phyloP scores from a whole-genome alignment of 2,888 invertebrate genomes.

The Mesorhabditis spiculigera region DNA sequence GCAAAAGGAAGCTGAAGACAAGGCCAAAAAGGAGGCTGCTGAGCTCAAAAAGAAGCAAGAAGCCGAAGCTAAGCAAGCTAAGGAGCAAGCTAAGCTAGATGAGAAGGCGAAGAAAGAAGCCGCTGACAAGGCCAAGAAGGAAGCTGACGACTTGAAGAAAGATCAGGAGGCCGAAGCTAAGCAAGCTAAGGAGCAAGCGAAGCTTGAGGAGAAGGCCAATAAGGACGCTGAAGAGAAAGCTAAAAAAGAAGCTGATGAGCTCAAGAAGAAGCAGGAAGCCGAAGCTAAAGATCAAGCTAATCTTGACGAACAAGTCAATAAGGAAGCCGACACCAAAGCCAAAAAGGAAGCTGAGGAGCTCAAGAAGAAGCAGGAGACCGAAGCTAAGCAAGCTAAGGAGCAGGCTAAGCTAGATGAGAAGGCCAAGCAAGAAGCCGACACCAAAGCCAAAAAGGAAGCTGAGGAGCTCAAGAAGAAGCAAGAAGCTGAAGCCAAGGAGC shows the following conservation, averaged over 20 bases:
- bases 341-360: constrained; percentile 9
- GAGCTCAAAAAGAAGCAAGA: constrained; percentile 6
- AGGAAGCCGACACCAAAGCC: constrained; percentile 16
- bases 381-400: constrained; percentile 19
- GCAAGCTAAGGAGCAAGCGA: constrained; percentile 8
- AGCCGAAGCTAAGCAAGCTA: constrained; percentile 6
- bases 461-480: constrained; percentile 6
- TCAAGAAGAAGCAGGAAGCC: constrained; percentile 14
- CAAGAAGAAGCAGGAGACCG: constrained; percentile 15
- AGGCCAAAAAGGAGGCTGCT: constrained; percentile 9
- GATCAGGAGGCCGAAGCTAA: constrained; percentile 15
- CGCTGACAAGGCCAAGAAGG: constrained; percentile 11
- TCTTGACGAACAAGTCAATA: constrained; percentile 10
- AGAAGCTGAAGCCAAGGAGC: constrained; percentile 10
- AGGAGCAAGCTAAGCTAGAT: constrained; percentile 7
- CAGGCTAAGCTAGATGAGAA: constrained; percentile 18
- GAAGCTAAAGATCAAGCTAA: not conserved
- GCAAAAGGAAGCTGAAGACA: constrained; percentile 16
- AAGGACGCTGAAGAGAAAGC: constrained; percentile 5
- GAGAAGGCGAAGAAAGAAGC: constrained; percentile 17
- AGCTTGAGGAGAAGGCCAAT: constrained; percentile 10
- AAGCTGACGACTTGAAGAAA: constrained; percentile 13
- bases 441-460: constrained; percentile 10
- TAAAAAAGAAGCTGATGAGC: constrained; percentile 5
- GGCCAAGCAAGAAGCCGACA: constrained; percentile 14